A percentile compares a stretch with the other conserved stretches of the same genome.
phyloP scores from a whole-genome alignment of 30 jellyfish, hydroid and myxozoan species.

The Nemopilema nomurai region DNA sequence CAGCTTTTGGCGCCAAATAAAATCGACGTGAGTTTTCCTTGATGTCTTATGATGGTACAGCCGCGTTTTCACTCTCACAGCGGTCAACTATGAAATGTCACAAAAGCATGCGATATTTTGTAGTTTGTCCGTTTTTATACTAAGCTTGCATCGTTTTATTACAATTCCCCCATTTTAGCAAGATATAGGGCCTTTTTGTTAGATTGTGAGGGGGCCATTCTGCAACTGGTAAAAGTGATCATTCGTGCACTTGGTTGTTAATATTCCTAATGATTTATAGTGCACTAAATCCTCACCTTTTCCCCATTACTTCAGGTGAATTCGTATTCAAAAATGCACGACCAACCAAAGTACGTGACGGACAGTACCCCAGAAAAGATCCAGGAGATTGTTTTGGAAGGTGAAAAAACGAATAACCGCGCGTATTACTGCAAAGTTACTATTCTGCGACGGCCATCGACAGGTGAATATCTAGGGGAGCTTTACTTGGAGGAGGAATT shows the following conservation, averaged over 20 bases:
- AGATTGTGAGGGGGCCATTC: too few relatives aligned
- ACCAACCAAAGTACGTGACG: constrained; percentile 92
- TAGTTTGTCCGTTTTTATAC: too few relatives aligned
- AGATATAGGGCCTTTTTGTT: too few relatives aligned
- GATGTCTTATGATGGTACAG: neutral
- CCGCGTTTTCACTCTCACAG: too few relatives aligned
- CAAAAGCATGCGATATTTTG: too few relatives aligned
- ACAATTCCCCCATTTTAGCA: too few relatives aligned
- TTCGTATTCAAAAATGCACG: constrained; percentile 84
- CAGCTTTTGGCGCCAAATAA: constrained; percentile 84
- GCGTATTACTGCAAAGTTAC: constrained; percentile 96
- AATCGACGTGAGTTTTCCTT: constrained; percentile 77
- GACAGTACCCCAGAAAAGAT: constrained; percentile 98
- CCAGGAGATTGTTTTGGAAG: constrained; percentile 94
- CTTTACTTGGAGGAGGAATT: constrained; percentile 91
- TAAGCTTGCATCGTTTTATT: too few relatives aligned
- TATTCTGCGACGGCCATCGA: constrained; percentile 86
- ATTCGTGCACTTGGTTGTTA: too few relatives aligned
- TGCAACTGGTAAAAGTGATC: too few relatives aligned
- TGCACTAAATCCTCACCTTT: too few relatives aligned
- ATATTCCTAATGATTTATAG: too few relatives aligned
- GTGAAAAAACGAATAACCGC: constrained; percentile 96
- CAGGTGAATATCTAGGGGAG: constrained; percentile 98
- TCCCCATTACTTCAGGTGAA: constrained; percentile 57
- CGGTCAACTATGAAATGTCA: too few relatives aligned